These are phyloP conservation scores for Apotomis betuletana DNA, from an alignment of 2,888 invertebrate genomes.

Conservation along the genomic window DNA sequence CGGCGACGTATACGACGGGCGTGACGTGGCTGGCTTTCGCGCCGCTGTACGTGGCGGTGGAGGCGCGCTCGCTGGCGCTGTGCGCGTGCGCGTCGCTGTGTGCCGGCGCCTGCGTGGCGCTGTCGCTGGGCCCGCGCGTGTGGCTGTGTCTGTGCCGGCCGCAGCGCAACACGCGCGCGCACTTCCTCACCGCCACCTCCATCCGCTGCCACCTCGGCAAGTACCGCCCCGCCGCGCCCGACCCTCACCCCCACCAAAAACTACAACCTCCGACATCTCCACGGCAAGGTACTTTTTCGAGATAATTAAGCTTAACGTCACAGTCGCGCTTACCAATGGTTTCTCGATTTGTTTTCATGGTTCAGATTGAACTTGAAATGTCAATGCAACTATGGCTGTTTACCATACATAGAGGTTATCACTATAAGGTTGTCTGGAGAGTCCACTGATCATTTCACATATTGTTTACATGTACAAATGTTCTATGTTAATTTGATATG, in stretches of 20 bases:
- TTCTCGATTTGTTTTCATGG: no score
- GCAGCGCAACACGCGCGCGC: slow-evolving; percentile 89
- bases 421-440: no score
- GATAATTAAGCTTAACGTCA: no score
- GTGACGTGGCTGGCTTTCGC: slow-evolving; percentile 91
- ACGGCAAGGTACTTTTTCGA: slow-evolving; percentile 5
- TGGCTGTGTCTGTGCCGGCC: slow-evolving; percentile 88
- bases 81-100: slow-evolving; percentile 89
- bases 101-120: slow-evolving; percentile 87
- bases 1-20: slow-evolving; percentile 91
- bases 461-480: no score
- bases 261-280: neutral
- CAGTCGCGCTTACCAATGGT: no score
- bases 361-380: no score
- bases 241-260: neutral
- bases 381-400: no score
- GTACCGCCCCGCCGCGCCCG: slow-evolving; percentile 50
- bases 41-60: slow-evolving; percentile 84
- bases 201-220: slow-evolving; percentile 87
- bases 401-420: no score
- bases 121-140: slow-evolving; percentile 90
- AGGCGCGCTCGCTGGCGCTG: slow-evolving; percentile 59
- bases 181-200: slow-evolving; percentile 89
- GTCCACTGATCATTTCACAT: no score
- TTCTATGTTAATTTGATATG: no score